Evolutionary conservation across 2,888 invertebrate species (phyloP).

Genomic region (Clunio marinus): DNA sequence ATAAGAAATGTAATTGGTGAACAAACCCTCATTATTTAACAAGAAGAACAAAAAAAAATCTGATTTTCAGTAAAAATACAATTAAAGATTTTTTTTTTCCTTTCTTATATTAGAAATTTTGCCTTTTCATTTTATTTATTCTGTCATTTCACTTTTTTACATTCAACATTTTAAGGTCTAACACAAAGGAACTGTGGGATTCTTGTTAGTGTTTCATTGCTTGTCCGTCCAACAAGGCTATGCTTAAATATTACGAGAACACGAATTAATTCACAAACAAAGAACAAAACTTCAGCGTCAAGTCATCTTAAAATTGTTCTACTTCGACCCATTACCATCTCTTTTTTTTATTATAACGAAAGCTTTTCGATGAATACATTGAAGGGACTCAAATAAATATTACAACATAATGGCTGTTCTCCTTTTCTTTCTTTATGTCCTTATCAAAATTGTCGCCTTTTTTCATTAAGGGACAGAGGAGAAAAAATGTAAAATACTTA

Average conservation of each 20-base stretch:
- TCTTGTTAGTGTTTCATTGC: too few species aligned
- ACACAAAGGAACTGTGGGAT: too few species aligned
- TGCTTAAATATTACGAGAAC: too few species aligned
- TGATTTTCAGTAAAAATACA: constrained; percentile 36
- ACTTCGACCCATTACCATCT: too few species aligned
- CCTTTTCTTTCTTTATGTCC: background rate
- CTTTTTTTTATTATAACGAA: constrained; percentile 36
- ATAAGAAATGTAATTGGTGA: constrained; percentile 7
- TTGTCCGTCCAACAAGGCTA: too few species aligned
- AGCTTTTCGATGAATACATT: constrained; percentile 18
- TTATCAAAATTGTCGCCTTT: constrained; percentile 15
- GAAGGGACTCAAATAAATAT: constrained; percentile 9
- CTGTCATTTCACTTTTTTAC: background rate
- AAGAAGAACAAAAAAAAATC: constrained; percentile 15
- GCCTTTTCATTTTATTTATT: constrained; percentile 28
- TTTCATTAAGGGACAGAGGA: background rate
- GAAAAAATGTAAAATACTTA: too few species aligned
- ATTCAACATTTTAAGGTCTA: background rate
- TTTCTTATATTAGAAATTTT: too few species aligned
- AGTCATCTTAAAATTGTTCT: too few species aligned
- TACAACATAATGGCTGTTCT: constrained; percentile 1
- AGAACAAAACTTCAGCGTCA: too few species aligned
- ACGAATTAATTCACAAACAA: too few species aligned
- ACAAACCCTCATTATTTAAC: constrained; percentile 33
- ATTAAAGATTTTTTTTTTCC: constrained; percentile 36